Evolutionary conservation across 1,140 invertebrate genomes (phyloP).

Genomic region (Lepidurus packardi): DNA sequence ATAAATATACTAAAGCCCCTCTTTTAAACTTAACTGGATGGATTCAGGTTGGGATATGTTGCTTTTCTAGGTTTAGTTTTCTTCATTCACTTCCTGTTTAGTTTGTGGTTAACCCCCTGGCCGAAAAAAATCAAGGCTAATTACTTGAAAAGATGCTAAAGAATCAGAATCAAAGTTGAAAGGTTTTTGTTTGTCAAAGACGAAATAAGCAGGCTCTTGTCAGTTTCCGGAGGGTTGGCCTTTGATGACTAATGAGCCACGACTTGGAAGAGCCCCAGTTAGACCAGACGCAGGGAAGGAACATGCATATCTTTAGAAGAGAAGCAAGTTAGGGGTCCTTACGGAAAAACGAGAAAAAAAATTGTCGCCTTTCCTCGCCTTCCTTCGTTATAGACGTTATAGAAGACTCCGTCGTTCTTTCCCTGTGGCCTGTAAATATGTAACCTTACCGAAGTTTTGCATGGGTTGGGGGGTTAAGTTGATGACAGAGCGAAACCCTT

Average conservation of each 20-base stretch:
- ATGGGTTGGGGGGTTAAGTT: neutral
- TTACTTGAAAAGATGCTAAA: neutral
- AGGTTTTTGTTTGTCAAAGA: neutral
- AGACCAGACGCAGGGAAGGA: neutral
- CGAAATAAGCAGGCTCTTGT: neutral
- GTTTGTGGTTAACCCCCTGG: too few relatives aligned
- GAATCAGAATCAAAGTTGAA: neutral
- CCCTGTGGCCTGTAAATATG: neutral
- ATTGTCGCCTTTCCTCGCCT: neutral
- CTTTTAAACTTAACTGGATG: too few relatives aligned
- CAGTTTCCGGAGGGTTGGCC: neutral
- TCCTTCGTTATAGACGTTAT: neutral
- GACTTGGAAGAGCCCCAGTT: constrained; percentile 20
- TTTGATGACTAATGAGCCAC: constrained; percentile 19
- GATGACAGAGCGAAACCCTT: neutral
- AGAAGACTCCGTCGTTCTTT: neutral
- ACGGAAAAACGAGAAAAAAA: neutral
- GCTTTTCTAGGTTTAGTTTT: too few relatives aligned
- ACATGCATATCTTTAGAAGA: neutral
- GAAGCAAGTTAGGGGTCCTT: neutral
- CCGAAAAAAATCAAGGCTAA: neutral
- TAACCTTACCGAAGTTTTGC: neutral
- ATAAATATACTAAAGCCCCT: neutral
- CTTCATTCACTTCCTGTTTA: too few relatives aligned
- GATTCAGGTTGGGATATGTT: too few relatives aligned